Percentiles rank a stretch among this genome's conserved stretches.
phyloP scores from a whole-genome alignment of 2,797 vertebrate species.

The Trachops cirrhosus region DNA sequence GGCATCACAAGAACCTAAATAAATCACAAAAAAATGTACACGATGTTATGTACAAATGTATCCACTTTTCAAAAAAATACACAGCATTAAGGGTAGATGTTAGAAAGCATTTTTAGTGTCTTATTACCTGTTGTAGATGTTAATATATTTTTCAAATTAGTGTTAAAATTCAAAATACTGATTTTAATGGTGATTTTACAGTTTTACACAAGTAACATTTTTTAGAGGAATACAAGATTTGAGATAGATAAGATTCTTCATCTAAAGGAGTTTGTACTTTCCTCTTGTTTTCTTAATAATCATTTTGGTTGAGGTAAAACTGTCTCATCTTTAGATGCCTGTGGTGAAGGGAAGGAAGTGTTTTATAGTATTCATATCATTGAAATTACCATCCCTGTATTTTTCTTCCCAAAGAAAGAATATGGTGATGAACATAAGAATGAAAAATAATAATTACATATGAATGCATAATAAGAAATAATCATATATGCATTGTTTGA shows the following conservation, averaged over 20 bases:
- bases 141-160: neutral
- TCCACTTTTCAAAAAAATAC: neutral
- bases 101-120: neutral
- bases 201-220: conserved; percentile 1
- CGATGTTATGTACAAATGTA: neutral
- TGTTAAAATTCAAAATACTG: conserved; percentile 7
- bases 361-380: conserved; percentile 51
- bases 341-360: conserved; percentile 60
- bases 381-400: conserved; percentile 47
- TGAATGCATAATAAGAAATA: conserved; percentile 66
- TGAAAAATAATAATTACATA: conserved; percentile 72
- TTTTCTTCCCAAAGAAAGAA: conserved; percentile 63
- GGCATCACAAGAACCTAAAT: neutral
- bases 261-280: conserved; percentile 20
- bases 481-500: conserved; percentile 30
- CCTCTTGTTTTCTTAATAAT: conserved; percentile 46
- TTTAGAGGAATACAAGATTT: neutral
- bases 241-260: neutral
- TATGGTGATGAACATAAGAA: conserved; percentile 53
- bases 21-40: neutral
- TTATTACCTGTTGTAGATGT: neutral
- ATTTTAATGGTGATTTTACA: neutral
- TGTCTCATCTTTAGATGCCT: conserved; percentile 47
- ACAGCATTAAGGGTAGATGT: neutral
- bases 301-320: conserved; percentile 33